phyloP scores from a whole-genome alignment of 2,113 vertebrate genomes.

The Salvelinus sp. region DNA sequence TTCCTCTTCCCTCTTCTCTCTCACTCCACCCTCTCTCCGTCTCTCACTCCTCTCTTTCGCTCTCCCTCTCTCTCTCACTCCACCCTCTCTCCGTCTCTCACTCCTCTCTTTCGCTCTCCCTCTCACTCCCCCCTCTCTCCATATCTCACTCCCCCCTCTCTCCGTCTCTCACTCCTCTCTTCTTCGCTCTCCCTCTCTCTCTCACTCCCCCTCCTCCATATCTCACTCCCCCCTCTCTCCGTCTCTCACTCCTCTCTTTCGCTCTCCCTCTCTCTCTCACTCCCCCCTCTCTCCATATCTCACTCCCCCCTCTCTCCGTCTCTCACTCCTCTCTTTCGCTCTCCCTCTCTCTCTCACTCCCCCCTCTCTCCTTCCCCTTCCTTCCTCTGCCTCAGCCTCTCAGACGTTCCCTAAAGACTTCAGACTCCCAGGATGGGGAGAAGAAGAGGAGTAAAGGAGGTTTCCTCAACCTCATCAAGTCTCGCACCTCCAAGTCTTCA shows the following conservation, averaged over 20 bases:
- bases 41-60: no score
- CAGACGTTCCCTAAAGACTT: slow-evolving; percentile 77
- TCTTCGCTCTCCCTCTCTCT: neutral
- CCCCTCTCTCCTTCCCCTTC: neutral
- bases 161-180: neutral
- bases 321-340: neutral
- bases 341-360: neutral
- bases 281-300: neutral
- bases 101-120: neutral
- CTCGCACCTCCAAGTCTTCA: slow-evolving; percentile 78
- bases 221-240: no score
- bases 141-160: no score
- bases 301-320: neutral
- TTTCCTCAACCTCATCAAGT: slow-evolving; percentile 94
- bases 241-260: no score
- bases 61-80: no score
- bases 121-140: no score
- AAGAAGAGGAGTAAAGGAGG: slow-evolving; percentile 92
- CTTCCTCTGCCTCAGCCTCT: neutral
- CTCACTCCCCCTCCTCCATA: no score
- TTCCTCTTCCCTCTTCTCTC: no score
- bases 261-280: neutral
- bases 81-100: no score
- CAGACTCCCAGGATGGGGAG: slow-evolving; percentile 85
- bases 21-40: neutral